Evolutionary conservation across 2,113 vertebrate genomes (phyloP), one percentile per base, ranked within the genome.

Genomic region (Monarcha castaneiventris): DNA sequence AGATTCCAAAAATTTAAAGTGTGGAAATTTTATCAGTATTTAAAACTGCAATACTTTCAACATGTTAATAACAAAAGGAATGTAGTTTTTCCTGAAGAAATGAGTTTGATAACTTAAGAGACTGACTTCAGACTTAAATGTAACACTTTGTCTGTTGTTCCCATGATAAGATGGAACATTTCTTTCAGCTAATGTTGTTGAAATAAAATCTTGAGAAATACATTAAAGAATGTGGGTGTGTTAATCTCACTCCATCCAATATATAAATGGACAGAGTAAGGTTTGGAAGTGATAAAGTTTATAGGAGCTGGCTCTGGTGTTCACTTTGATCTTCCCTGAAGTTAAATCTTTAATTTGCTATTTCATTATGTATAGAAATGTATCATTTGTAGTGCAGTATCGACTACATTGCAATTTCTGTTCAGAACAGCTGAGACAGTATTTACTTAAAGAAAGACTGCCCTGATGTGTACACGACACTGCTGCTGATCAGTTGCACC

Each of bases 31-130:
- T n/a, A 67, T 49, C 14, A 43, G 7, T 84, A 67, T 59, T 84
- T 81, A 71, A 46, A 72, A 37, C 13, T 87, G 13, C 9, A 35
- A 17, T 39, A 4, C 2, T 56, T 79, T 68, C 19, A 84, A 27
- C 18, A 27, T 29, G 4, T 4, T 41, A 30, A 46, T 58, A 62
- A 54, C 3, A 55, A 64, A 83, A 59, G 2, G 6, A 67, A 75
- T 0, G 0, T 33, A 63, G 4, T 1, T 55, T 80, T 80, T 71
- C 25, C 33, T 37, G 27, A 30, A 71, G 9, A 77, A 29, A 5
- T 33, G 11, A 4, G 1, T 80, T 71, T 59, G 23, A 4, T 72
- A 32, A 78, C 35, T 71, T 59, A 55, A 55, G 7, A 87, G 22
- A 41, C 5, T 67, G 54, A 46, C 16, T 58, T 77, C 16, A 33